Conservation (phyloP, 1,140 invertebrate genomes). For the Stegodyphus mimosarum region DNA sequence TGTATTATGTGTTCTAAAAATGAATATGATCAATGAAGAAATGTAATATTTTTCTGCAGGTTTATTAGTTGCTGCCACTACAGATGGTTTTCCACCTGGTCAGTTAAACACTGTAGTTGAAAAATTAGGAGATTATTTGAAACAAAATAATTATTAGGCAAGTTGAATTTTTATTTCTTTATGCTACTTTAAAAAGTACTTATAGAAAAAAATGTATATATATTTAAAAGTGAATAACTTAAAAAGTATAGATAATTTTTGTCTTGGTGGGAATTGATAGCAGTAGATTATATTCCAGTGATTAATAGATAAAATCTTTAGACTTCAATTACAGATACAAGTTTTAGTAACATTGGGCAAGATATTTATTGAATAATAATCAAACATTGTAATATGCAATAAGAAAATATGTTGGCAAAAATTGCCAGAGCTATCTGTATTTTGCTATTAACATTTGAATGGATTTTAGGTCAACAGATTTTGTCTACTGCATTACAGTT, state of each 20-base stretch:
- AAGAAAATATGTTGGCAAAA: background rate
- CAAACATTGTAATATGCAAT: no score
- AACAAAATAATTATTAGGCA: slow-evolving; percentile 61
- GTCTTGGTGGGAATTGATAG: no score
- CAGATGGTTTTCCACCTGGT: slow-evolving; percentile 62
- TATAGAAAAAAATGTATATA: no score
- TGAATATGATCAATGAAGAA: background rate
- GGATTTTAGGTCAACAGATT: background rate
- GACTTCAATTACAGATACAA: no score
- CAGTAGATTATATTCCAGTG: no score
- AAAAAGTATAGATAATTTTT: no score
- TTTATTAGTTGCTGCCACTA: slow-evolving; percentile 64
- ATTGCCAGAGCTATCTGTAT: background rate
- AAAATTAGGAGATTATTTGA: slow-evolving; percentile 63
- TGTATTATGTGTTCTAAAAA: background rate
- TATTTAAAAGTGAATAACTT: no score
- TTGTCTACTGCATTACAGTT: background rate
- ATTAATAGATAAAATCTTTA: no score
- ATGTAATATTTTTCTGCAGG: slow-evolving; percentile 1
- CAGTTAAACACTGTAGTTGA: slow-evolving; percentile 62
- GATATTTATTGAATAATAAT: no score
- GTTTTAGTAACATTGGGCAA: no score
- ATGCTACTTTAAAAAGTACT: background rate
- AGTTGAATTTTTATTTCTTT: slow-evolving; percentile 5
- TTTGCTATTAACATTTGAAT: background rate